Conservation (phyloP, 2,113 vertebrate species). For the Dascyllus trimaculatus region DNA sequence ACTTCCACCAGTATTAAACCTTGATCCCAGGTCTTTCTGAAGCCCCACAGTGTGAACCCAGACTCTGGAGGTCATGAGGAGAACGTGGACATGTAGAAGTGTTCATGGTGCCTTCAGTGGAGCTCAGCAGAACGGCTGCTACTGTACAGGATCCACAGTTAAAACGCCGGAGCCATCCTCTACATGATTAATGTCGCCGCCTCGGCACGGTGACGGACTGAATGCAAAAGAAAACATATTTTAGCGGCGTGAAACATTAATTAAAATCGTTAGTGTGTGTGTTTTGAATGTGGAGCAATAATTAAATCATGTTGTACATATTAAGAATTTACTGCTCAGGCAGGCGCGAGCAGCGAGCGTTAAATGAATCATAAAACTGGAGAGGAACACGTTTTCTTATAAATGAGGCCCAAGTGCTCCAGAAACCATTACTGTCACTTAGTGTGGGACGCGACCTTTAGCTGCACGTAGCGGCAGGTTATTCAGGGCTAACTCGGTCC, state of each 20-base stretch:
- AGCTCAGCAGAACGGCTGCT: too few species aligned
- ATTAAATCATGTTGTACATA: conserved; percentile 33
- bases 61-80: too few species aligned
- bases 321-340: conserved; percentile 30
- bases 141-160: too few species aligned
- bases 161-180: too few species aligned
- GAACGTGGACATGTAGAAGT: too few species aligned
- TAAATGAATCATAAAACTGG: conserved; percentile 39
- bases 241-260: background rate
- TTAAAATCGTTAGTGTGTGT: background rate
- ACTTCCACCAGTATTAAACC: too few species aligned
- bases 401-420: background rate
- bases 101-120: too few species aligned
- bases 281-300: conserved; percentile 17
- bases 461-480: background rate
- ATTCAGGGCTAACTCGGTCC: background rate
- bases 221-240: background rate
- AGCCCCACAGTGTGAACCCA: too few species aligned
- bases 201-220: background rate
- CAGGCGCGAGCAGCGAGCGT: background rate
- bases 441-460: background rate
- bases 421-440: background rate
- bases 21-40: too few species aligned
- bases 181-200: too few species aligned
- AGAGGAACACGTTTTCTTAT: background rate